phyloP scores from a whole-genome alignment of 2,888 invertebrate species.

The Nesidiocoris tenuis region DNA sequence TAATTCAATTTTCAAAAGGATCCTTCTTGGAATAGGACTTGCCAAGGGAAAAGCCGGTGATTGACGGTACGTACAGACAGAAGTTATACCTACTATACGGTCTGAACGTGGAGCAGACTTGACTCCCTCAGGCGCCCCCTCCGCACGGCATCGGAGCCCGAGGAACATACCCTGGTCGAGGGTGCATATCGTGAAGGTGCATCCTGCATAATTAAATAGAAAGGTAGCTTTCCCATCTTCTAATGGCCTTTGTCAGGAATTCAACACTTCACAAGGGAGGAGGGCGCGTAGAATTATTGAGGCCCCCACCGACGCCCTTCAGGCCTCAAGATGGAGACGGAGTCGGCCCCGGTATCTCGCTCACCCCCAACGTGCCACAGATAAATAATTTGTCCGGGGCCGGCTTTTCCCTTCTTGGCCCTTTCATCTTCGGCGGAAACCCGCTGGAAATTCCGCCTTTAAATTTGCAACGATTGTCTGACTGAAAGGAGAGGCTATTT shows the following conservation, averaged over 20 bases:
- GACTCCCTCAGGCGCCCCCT: background rate
- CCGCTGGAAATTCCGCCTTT: background rate
- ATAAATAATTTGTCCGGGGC: background rate
- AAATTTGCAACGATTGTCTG: background rate
- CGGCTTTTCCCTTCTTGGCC: background rate
- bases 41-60: background rate
- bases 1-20: background rate
- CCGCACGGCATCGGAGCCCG: background rate
- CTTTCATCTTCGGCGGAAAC: background rate
- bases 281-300: constrained; percentile 21
- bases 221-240: constrained; percentile 31
- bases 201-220: constrained; percentile 29
- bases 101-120: background rate
- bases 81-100: background rate
- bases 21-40: background rate
- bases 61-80: background rate
- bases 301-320: background rate
- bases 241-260: constrained; percentile 37
- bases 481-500: background rate
- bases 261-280: constrained; percentile 29
- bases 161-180: background rate
- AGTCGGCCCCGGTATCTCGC: background rate
- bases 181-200: constrained; percentile 28
- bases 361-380: background rate
- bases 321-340: background rate